These are phyloP conservation scores for Hemiprocne comata DNA, from an alignment of 2,113 vertebrate genomes.

Conservation along the genomic window DNA sequence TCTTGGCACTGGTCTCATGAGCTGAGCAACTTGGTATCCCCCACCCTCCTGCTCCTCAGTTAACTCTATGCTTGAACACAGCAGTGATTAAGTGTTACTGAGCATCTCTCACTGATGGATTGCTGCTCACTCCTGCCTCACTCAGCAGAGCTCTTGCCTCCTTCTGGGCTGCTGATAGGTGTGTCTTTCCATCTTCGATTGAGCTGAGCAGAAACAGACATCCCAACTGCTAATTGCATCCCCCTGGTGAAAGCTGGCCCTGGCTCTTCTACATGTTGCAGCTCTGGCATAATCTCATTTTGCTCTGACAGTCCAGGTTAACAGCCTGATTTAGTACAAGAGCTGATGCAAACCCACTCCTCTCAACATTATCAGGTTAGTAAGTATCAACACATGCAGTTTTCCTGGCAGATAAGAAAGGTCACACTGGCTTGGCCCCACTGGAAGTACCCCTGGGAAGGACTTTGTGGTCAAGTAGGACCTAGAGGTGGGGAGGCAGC, in stretches of 20 bases:
- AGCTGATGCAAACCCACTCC: neutral
- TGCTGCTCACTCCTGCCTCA: neutral
- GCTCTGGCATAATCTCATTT: neutral
- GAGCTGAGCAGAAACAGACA: neutral
- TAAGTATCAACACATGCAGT: neutral
- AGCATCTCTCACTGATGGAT: neutral
- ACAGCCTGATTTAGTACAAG: neutral
- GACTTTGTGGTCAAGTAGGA: neutral
- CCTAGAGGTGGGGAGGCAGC: neutral
- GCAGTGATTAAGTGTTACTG: neutral
- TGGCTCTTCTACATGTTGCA: neutral
- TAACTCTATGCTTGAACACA: neutral
- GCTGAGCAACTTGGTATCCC: rapidly evolving
- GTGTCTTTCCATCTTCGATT: neutral
- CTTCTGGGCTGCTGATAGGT: neutral
- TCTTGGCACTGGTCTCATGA: neutral
- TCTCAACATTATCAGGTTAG: neutral
- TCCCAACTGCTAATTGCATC: rapidly evolving
- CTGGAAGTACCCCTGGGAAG: neutral
- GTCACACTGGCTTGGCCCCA: neutral
- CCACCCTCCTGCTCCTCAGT: neutral
- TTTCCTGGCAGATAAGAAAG: neutral
- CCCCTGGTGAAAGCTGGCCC: neutral
- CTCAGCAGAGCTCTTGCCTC: neutral
- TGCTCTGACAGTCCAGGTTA: neutral